These are phyloP conservation scores for Geotrypetes seraphini DNA, from an alignment of 2,797 vertebrate genomes.

Conservation along the genomic window DNA sequence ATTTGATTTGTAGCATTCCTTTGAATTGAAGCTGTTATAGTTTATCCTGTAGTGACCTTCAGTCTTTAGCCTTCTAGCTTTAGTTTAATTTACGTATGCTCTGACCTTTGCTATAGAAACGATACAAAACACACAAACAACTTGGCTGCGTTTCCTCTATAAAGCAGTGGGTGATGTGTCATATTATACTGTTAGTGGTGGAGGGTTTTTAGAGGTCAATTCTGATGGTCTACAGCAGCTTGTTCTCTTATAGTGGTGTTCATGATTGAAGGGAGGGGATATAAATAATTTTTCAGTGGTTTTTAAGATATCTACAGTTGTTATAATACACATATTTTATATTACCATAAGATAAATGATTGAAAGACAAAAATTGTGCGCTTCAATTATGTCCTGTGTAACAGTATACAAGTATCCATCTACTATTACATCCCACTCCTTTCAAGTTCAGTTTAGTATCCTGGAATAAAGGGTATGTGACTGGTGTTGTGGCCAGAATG, in stretches of 20 bases:
- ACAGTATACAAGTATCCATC: slow-evolving; percentile 44
- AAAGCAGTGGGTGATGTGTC: too few species aligned
- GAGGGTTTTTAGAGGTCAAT: slow-evolving; percentile 40
- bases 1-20: too few species aligned
- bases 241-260: too few species aligned
- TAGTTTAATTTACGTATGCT: slow-evolving; percentile 63
- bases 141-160: slow-evolving; percentile 53
- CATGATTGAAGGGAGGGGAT: too few species aligned
- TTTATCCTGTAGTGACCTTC: slow-evolving; percentile 54
- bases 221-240: slow-evolving; percentile 26
- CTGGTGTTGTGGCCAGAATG: slow-evolving; percentile 24
- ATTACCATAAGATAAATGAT: too few species aligned
- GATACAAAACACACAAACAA: slow-evolving; percentile 83
- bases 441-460: slow-evolving; percentile 49
- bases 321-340: too few species aligned
- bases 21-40: slow-evolving; percentile 26
- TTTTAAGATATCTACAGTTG: too few species aligned
- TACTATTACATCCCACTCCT: too few species aligned
- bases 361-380: too few species aligned
- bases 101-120: slow-evolving; percentile 86
- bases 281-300: too few species aligned
- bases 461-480: slow-evolving; percentile 37
- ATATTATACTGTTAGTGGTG: too few species aligned
- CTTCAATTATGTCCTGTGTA: slow-evolving; percentile 23
- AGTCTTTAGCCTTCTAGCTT: slow-evolving; percentile 50